Conservation (phyloP, 2,888 invertebrate genomes). For the Scotopteryx bipunctaria region DNA sequence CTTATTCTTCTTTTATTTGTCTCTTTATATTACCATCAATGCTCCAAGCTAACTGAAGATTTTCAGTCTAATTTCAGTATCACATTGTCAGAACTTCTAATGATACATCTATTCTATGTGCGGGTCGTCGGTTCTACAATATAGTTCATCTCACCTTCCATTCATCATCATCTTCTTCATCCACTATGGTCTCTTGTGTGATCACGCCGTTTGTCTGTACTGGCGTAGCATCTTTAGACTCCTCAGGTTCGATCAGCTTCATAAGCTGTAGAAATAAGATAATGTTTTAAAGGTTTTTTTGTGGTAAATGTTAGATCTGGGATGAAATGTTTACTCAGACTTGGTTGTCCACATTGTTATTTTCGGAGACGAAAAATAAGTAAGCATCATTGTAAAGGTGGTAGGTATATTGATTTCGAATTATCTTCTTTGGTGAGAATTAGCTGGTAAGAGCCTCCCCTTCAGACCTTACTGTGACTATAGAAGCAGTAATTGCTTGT, state of each 20-base stretch:
- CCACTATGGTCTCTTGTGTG: constrained; percentile 62
- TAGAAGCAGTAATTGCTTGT: too few species aligned
- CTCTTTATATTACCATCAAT: too few species aligned
- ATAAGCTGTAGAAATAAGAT: constrained; percentile 70
- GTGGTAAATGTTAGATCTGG: not conserved
- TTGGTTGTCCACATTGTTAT: constrained; percentile 12
- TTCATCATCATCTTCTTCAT: constrained; percentile 84
- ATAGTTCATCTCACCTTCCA: constrained; percentile 82
- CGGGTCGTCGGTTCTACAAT: not conserved
- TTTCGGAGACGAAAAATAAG: constrained; percentile 28
- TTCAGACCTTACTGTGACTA: too few species aligned
- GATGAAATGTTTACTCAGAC: constrained; percentile 8
- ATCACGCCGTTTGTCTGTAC: constrained; percentile 73
- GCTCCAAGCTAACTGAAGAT: not conserved
- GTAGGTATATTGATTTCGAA: too few species aligned
- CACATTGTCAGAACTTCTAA: not conserved
- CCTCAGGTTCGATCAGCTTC: constrained; percentile 83
- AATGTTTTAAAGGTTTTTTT: not conserved
- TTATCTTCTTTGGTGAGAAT: too few species aligned
- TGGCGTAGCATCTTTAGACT: constrained; percentile 60
- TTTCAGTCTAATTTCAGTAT: not conserved
- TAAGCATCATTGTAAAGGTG: constrained; percentile 19
- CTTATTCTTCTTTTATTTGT: too few species aligned
- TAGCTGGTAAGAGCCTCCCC: too few species aligned
- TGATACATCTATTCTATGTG: not conserved